Base-by-base conservation (phyloP, 2,888 invertebrate genomes). In the Scelioninae gen. 1 region DNA sequence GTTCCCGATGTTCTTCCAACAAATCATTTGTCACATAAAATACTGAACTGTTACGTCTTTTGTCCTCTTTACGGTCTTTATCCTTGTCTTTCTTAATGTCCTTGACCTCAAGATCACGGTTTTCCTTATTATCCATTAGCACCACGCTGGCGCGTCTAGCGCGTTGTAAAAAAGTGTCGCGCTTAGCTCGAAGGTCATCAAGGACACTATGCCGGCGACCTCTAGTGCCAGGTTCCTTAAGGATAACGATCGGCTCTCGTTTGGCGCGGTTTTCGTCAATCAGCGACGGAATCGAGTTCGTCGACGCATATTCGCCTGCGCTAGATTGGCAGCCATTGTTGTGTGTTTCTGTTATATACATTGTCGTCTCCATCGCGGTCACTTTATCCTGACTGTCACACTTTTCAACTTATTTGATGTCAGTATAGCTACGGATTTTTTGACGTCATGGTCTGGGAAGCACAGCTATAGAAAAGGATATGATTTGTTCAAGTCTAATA, bases 11-110 rank as follows among this genome's bases (percentile, higher is more conserved):
- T 13, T 82, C 80, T 75, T 92, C 92, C 6, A 87, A 66, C 0
- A 89, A 79, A 47, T 92, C 91, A 29, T 90, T 86, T 3, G 91
- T 86, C 0, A 92, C 92, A 87, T 92, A 92, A 75, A 92, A 92
- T 0, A 92, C 89, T 11, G 92, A 92, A 11, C 90, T 88, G 38
- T 88, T 86, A 0, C 91, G 85, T 9, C 90, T 83, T 65, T 89
- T 90, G 4, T 90, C 81, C 32, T 80, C 62, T 32, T 74, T 74
- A 6, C 47, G 38, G 87, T 75, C 88, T 86, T 69, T 92, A 4
- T 74, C 63, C 56, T 82, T 82, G 9, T 11, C 40, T 45, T 88
- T n/a, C n/a, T n/a, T n/a, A n/a, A n/a, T 89, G 1, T 89, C 89
- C 71, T 88, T 87, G 45, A 91, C 49, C 58, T 72, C 84, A 58